Percentiles rank a stretch among this genome's conserved stretches.
These are phyloP conservation scores for Amphipoea lucens DNA, from an alignment of 2,888 invertebrate genomes.

Conservation along the genomic window DNA sequence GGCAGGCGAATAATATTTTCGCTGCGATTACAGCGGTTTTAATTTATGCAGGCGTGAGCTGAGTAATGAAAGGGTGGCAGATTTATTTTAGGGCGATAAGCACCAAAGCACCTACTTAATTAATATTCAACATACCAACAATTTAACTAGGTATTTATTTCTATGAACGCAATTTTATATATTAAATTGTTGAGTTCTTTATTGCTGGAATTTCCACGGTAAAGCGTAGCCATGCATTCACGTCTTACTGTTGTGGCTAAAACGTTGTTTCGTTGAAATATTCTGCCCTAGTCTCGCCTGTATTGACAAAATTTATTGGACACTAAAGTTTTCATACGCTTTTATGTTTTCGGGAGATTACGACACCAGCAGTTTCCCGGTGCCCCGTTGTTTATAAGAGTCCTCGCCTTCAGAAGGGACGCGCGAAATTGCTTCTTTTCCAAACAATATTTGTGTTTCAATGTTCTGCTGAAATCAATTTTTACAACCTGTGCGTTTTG, in stretches of 20 bases:
- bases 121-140: slow-evolving; percentile 25
- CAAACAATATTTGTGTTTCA: slow-evolving; percentile 74
- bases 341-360: slow-evolving; percentile 85
- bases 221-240: slow-evolving; percentile 21
- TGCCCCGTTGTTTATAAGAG: slow-evolving; percentile 79
- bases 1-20: slow-evolving; percentile 2
- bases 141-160: slow-evolving; percentile 9
- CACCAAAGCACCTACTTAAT: slow-evolving; percentile 5
- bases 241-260: slow-evolving; percentile 58
- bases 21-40: slow-evolving; percentile 31
- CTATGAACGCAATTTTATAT: slow-evolving; percentile 8
- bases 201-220: slow-evolving; percentile 5
- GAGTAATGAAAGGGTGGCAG: slow-evolving; percentile 19
- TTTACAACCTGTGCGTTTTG: slow-evolving; percentile 43
- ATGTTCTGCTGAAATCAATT: slow-evolving; percentile 72
- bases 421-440: slow-evolving; percentile 76
- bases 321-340: slow-evolving; percentile 86
- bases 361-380: slow-evolving; percentile 77
- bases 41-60: slow-evolving; percentile 28
- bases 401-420: slow-evolving; percentile 75
- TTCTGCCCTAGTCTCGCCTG: slow-evolving; percentile 73
- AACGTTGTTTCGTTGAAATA: slow-evolving; percentile 72
- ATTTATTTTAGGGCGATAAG: slow-evolving; percentile 34
- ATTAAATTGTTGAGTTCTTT: slow-evolving; percentile 17
- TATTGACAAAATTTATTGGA: slow-evolving; percentile 85